Conservation (phyloP, 2,888 invertebrate genomes). For the Lysandra coridon region DNA sequence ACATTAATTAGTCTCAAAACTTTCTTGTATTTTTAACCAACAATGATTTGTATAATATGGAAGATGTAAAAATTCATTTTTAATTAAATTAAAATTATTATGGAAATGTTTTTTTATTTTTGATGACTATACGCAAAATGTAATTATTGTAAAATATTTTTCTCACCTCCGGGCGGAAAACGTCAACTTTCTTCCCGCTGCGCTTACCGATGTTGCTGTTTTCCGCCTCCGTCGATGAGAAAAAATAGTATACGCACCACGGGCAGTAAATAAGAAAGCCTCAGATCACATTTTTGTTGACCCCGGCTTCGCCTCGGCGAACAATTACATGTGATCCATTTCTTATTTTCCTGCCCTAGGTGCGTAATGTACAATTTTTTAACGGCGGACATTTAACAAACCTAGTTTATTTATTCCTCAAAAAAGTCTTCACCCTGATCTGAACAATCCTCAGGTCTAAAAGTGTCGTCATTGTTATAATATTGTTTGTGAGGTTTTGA, state of each 20-base stretch:
- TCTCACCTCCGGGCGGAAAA: no score
- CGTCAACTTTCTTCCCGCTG: no score
- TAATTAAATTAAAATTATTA: conserved; percentile 47
- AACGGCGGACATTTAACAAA: not conserved
- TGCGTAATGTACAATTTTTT: not conserved
- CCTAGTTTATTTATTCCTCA: conserved; percentile 1
- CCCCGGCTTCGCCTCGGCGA: no score
- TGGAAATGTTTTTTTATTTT: not conserved
- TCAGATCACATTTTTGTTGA: no score
- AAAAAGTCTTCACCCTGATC: conserved; percentile 52
- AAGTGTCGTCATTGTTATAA: conserved; percentile 64
- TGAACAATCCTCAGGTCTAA: conserved; percentile 63
- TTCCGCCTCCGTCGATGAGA: no score
- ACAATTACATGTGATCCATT: no score
- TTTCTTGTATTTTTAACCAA: conserved; percentile 2
- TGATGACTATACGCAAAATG: not conserved
- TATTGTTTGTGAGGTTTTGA: conserved; percentile 46
- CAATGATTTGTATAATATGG: conserved; percentile 33
- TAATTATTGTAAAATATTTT: not conserved
- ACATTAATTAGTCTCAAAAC: not conserved
- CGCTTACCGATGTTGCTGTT: no score
- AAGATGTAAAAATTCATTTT: conserved; percentile 68
- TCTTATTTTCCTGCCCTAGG: no score
- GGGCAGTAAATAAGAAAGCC: no score
- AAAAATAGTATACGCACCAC: no score